Conservation (phyloP, 1,140 invertebrate species). For the Hormaphis cornu region DNA sequence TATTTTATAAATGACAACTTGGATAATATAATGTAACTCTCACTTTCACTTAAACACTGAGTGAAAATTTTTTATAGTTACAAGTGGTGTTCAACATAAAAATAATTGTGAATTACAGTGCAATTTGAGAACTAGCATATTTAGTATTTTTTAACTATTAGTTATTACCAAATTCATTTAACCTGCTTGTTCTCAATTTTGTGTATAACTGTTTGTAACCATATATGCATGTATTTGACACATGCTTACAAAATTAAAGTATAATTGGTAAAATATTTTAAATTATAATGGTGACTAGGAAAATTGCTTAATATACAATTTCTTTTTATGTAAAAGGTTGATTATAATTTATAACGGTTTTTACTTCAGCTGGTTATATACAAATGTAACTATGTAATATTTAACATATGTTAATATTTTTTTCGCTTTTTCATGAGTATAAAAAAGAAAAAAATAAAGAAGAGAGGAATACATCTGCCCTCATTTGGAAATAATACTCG, state of each 20-base stretch:
- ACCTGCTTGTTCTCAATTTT: conserved; percentile 1
- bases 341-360: background rate
- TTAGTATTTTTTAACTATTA: background rate
- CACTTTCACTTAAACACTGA: no score
- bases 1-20: no score
- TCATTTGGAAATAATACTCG: no score
- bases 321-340: background rate
- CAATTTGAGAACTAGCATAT: background rate
- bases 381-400: background rate
- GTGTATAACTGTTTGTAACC: background rate
- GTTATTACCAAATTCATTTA: background rate
- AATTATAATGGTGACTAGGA: background rate
- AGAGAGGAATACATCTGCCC: background rate
- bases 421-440: conserved; percentile 7
- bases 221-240: background rate
- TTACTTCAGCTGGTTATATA: background rate
- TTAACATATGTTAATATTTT: background rate
- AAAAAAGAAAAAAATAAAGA: background rate
- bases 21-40: no score
- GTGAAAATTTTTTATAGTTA: background rate
- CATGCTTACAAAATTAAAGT: background rate
- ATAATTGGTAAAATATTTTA: background rate
- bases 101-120: background rate
- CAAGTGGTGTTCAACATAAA: background rate
- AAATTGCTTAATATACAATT: background rate